A percentile compares a stretch with the other conserved stretches of the same genome.
phyloP scores from a whole-genome alignment of 2,888 invertebrate genomes.

The Lasioglossum morio region DNA sequence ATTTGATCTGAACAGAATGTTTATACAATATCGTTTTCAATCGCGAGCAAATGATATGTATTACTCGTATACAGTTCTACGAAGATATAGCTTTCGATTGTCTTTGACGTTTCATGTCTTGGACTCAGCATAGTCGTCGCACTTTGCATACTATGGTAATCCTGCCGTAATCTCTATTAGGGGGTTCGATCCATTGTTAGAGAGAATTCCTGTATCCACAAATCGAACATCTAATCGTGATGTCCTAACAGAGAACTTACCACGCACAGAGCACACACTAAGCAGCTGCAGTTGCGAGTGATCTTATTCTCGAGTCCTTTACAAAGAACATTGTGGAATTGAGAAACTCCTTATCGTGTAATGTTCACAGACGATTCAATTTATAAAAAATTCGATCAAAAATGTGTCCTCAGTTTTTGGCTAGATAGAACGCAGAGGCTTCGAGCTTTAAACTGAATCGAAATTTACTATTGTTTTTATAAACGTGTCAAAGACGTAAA shows the following conservation, averaged over 20 bases:
- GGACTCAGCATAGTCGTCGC: background rate
- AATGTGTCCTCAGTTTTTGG: too few species aligned
- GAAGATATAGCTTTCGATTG: background rate
- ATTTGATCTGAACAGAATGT: too few species aligned
- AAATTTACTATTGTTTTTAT: too few species aligned
- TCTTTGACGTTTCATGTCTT: background rate
- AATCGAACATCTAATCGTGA: slow-evolving; percentile 28
- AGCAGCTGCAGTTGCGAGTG: background rate
- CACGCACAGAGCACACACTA: background rate
- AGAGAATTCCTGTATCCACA: slow-evolving; percentile 6
- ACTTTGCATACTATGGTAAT: slow-evolving; percentile 18
- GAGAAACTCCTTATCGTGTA: too few species aligned
- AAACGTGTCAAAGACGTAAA: background rate
- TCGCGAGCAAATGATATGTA: too few species aligned
- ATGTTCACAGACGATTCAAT: too few species aligned
- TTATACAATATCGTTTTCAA: too few species aligned
- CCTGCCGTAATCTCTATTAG: slow-evolving; percentile 22
- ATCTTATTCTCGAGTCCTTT: background rate
- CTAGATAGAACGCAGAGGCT: too few species aligned
- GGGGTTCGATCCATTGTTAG: slow-evolving; percentile 24
- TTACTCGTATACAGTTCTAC: background rate
- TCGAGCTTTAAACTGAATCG: too few species aligned
- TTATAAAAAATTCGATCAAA: too few species aligned
- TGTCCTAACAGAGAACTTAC: slow-evolving; percentile 10
- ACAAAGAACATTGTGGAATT: background rate